These are phyloP conservation scores for Corydoras sp. DNA, from an alignment of 2,113 vertebrate genomes.

Conservation along the genomic window DNA sequence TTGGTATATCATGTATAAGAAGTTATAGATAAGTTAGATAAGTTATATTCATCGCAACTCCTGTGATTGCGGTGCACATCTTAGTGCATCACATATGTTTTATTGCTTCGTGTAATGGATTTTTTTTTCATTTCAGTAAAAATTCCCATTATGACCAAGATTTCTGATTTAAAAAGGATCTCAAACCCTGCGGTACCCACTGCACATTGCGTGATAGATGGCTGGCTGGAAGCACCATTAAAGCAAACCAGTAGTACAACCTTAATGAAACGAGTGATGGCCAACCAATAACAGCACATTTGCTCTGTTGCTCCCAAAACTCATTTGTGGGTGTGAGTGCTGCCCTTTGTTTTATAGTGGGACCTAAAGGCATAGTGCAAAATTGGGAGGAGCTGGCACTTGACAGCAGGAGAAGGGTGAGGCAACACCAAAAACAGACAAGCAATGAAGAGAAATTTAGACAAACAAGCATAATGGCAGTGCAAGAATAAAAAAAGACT, in stretches of 20 bases:
- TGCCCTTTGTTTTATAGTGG: constrained; percentile 60
- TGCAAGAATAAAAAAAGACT: constrained; percentile 18
- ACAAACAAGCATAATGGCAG: constrained; percentile 8
- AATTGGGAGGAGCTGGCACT: constrained; percentile 52
- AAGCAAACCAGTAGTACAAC: constrained; percentile 4
- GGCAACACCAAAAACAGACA: constrained; percentile 32
- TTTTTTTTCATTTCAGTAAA: no score
- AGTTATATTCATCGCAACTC: no score
- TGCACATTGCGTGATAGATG: neutral
- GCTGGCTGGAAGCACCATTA: constrained; percentile 14
- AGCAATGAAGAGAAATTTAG: constrained; percentile 22
- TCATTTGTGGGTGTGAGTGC: constrained; percentile 60
- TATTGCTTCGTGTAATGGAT: no score
- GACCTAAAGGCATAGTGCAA: constrained; percentile 37
- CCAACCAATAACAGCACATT: constrained; percentile 50
- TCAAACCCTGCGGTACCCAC: no score
- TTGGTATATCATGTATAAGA: no score
- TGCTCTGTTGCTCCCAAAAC: constrained; percentile 49
- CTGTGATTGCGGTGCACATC: no score
- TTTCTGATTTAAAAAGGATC: no score
- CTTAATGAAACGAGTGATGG: constrained; percentile 51
- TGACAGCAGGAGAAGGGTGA: constrained; percentile 21
- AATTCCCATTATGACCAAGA: no score
- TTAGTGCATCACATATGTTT: no score
- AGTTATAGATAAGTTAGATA: no score